Base-by-base conservation (phyloP, 2,113 vertebrate genomes). In the Campylomormyrus tamandua region DNA sequence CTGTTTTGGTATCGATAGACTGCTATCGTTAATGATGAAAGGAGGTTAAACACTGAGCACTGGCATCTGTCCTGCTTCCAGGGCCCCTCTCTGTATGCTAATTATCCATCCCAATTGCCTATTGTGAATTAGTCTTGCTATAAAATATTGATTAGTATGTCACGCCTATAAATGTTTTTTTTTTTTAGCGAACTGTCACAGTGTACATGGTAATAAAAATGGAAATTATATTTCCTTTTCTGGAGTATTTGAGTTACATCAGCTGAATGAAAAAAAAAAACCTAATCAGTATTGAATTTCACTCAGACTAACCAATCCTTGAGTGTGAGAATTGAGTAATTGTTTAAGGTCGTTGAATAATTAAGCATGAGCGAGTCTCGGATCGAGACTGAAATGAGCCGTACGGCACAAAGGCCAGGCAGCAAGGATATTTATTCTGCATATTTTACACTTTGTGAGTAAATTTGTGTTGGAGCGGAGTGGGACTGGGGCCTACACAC, bases 241-340 rank as follows among this genome's bases (percentile, higher is more conserved):
- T 70, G 62, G 9, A 31, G n/a, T 70, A 70, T 70, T 31, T 31
- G 62, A 70, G n/a, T 70, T 70, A 70, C 62, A 70, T 70, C 62
- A 13, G 62, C 62, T 70, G 62, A 31, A 70, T 70, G 27, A 21
- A 19, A 39, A 80, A 80, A 13, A 39, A 80, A 80, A 80, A 42
- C 35, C 74, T 19, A 80, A 80, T 80, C 35, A 80, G 74, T 80
- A 80, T 80, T 80, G 74, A 80, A 80, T 80, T 80, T 80, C 74
- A 19, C 5, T 39, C 35, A 80, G 35, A 35, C 74, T 80, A 80
- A 42, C 74, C 15, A 42, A 80, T 80, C 74, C 74, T 80, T 80
- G 31, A 80, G 31, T 80, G 31, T 80, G 35, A 80, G 74, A 70
- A 70, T 1, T 70, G 74, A 80, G 74, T 80, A 42, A 80, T 80